phyloP scores from a whole-genome alignment of 2,888 invertebrate genomes.

The Pyrgus malvae region DNA sequence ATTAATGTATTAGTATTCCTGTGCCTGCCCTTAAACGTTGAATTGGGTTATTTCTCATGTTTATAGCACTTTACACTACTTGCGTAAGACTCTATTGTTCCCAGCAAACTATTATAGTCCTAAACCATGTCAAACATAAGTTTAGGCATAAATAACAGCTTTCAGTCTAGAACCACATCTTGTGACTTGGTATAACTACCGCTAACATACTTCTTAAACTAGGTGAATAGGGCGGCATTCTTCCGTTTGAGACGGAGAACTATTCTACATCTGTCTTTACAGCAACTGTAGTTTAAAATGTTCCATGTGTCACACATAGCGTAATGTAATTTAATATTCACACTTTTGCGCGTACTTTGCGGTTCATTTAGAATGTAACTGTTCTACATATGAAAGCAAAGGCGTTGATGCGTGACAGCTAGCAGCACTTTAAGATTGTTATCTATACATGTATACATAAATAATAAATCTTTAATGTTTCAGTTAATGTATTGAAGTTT shows the following conservation, averaged over 20 bases:
- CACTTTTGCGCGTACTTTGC: too few relatives aligned
- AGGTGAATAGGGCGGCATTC: slow-evolving; percentile 15
- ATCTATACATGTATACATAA: too few relatives aligned
- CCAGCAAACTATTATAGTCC: neutral
- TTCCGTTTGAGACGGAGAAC: slow-evolving; percentile 6
- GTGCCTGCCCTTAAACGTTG: too few relatives aligned
- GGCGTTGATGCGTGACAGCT: too few relatives aligned
- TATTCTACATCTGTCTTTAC: neutral
- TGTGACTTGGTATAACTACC: slow-evolving; percentile 2
- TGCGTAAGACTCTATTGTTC: neutral
- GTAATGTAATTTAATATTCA: neutral
- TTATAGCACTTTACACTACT: too few relatives aligned
- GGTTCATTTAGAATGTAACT: too few relatives aligned
- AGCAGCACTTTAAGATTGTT: too few relatives aligned
- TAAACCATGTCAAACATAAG: slow-evolving; percentile 1
- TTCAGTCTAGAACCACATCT: slow-evolving; percentile 3
- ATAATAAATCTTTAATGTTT: too few relatives aligned
- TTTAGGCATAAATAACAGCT: slow-evolving; percentile 2
- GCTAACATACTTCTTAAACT: slow-evolving; percentile 14
- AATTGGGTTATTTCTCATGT: too few relatives aligned
- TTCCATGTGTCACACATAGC: neutral
- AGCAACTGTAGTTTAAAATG: neutral
- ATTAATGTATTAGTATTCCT: too few relatives aligned
- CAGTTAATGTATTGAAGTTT: too few relatives aligned
- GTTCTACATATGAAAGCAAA: too few relatives aligned